Base-by-base conservation (phyloP, 2,113 vertebrate genomes). In the Poeciliopsis retropinna region DNA sequence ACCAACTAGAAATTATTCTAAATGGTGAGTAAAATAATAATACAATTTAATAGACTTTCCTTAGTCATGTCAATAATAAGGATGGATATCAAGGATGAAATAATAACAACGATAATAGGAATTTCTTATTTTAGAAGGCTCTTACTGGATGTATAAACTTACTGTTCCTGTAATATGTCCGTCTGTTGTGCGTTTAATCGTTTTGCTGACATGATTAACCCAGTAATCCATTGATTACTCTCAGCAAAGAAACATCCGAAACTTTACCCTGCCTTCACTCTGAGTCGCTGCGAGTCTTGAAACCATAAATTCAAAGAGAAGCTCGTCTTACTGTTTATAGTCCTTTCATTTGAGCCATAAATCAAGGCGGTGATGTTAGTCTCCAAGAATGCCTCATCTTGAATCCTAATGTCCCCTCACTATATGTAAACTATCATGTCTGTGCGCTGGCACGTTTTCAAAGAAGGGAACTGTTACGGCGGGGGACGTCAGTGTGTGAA, bases 401-500 rank as follows among this genome's bases (percentile, higher is more conserved):
- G 25, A 57, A 57, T 57, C 51, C 25, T 57, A 57, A 57, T 3
- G 51, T 57, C 5, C 8, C 22, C 51, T n/a, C 15, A 29, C 19
- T 31, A 12, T 51, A 10, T 44, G 29, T 51, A 25, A 3, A 15
- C n/a, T 47, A 8, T 64, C 69, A 62, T 25, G 25, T 74, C 61
- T 69, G 17, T 27, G 72, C 13, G 27, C 9, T 37, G 2, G n/a
- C 41, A 37, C 34, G 31, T 4, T 25, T 30, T 63, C 57, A 80
- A 65, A 19, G 37, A 80, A 37, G 73, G 19, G 75, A 5, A 32
- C 29, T 78, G 75, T 77, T 72, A 28, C 63, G 67, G 27, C 80
- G 75, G 69, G 74, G 67, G 27, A 14, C 34, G 39, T 47, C 44
- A 17, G 51, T 37, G 76, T 85, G 79, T 83, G 77, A 47, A 51